A percentile compares a stretch with the other conserved stretches of the same genome.
phyloP scores from a whole-genome alignment of 2,888 invertebrate genomes.

The Allacma fusca region DNA sequence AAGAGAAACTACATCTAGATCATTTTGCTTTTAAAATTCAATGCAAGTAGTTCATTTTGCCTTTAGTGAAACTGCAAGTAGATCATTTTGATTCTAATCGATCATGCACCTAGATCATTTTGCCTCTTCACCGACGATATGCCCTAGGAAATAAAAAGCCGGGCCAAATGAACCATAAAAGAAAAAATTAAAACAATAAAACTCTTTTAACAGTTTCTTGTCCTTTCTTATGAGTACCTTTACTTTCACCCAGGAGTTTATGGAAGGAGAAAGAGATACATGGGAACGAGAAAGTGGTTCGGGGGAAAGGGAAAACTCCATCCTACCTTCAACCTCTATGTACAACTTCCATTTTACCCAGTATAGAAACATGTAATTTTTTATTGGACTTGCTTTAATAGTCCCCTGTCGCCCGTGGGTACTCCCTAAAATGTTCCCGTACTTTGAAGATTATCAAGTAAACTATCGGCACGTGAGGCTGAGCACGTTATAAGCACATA shows the following conservation, averaged over 20 bases:
- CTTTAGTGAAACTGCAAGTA: too few species aligned
- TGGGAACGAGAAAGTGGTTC: too few species aligned
- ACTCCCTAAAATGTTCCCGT: background rate
- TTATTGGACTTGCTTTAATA: background rate
- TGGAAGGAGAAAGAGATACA: background rate
- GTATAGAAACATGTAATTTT: background rate
- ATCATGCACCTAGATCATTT: too few species aligned
- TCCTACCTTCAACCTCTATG: too few species aligned
- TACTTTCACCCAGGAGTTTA: background rate
- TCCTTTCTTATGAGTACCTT: background rate
- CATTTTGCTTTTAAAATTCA: too few species aligned
- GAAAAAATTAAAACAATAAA: conserved; percentile 39
- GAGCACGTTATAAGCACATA: background rate
- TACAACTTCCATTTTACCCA: too few species aligned
- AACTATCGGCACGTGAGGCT: background rate
- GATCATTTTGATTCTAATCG: too few species aligned
- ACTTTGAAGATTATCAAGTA: background rate
- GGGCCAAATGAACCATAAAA: conserved; percentile 32
- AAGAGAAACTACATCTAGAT: too few species aligned
- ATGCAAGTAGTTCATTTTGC: too few species aligned
- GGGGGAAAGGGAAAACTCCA: too few species aligned
- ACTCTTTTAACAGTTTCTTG: conserved; percentile 5
- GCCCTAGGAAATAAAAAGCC: conserved; percentile 2
- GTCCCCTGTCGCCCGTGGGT: background rate
- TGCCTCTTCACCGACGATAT: too few species aligned